phyloP scores from a whole-genome alignment of 2,888 invertebrate genomes.

The Mythimna albipuncta region DNA sequence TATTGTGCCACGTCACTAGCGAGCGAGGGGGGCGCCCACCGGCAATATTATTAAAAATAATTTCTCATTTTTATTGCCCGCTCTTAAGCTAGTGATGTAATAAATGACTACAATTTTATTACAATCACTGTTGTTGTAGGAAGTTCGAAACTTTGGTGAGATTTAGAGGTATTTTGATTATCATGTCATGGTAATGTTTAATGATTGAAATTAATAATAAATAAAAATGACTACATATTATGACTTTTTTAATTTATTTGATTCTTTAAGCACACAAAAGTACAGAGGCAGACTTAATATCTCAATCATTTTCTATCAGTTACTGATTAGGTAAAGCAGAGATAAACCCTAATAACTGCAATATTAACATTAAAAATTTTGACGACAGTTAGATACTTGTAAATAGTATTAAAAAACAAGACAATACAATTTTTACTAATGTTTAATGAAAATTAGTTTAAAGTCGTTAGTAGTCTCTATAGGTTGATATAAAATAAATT shows the following conservation, averaged over 20 bases:
- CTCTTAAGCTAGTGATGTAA: slow-evolving; percentile 79
- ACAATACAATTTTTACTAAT: too few relatives aligned
- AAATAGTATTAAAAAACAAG: too few relatives aligned
- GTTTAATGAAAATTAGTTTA: too few relatives aligned
- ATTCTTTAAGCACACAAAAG: too few relatives aligned
- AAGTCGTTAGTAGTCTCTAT: neutral
- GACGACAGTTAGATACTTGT: too few relatives aligned
- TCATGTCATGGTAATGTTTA: neutral
- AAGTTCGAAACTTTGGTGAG: slow-evolving; percentile 25
- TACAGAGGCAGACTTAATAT: too few relatives aligned
- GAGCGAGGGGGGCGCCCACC: slow-evolving; percentile 65
- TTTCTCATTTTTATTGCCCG: slow-evolving; percentile 90
- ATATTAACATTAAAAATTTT: too few relatives aligned
- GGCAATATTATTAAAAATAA: slow-evolving; percentile 89
- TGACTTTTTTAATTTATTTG: neutral
- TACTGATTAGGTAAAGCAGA: too few relatives aligned
- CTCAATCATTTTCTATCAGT: too few relatives aligned
- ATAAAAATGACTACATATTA: too few relatives aligned
- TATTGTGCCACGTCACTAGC: slow-evolving; percentile 81
- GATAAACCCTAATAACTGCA: too few relatives aligned
- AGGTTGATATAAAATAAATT: neutral
- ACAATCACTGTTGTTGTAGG: slow-evolving; percentile 55
- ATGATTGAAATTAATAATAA: too few relatives aligned
- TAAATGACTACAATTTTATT: slow-evolving; percentile 79
- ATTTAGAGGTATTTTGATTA: slow-evolving; percentile 21